A percentile compares a stretch with the other conserved stretches of the same genome.
Evolutionary conservation across 2,888 invertebrate genomes (phyloP).

Genomic region (Heliconius hortense): DNA sequence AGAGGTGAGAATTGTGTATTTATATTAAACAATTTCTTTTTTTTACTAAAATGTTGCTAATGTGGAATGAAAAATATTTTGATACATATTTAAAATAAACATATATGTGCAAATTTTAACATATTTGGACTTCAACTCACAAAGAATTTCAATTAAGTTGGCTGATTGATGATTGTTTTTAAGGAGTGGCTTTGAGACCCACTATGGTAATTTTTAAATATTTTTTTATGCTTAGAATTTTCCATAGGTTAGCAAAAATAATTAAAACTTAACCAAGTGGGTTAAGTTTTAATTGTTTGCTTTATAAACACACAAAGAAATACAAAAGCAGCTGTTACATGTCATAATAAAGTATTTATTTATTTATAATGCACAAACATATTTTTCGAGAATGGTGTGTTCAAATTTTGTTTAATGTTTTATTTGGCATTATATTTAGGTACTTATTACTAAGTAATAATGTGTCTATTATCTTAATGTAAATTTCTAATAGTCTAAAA

Average conservation of each 20-base stretch:
- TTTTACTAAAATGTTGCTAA: neutral
- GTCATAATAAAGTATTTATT: neutral
- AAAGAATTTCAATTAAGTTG: too few species aligned
- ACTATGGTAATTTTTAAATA: neutral
- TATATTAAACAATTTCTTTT: neutral
- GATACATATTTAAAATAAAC: too few species aligned
- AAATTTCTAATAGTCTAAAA: neutral
- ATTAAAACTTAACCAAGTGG: too few species aligned
- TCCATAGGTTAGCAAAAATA: too few species aligned
- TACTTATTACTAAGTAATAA: neutral
- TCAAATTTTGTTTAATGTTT: neutral
- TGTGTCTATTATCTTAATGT: neutral
- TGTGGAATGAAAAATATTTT: neutral
- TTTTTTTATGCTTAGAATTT: too few species aligned
- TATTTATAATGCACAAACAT: neutral
- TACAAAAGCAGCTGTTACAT: neutral
- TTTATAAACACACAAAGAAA: neutral
- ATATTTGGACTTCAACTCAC: too few species aligned
- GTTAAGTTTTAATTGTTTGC: too few species aligned
- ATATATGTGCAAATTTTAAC: too few species aligned
- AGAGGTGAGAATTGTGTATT: conserved; percentile 80
- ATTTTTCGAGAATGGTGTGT: neutral
- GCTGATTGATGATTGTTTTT: neutral
- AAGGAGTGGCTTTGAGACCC: neutral
- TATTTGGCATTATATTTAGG: neutral